Conservation (phyloP, 2,113 vertebrate genomes). For the Geothlypis trichas region DNA sequence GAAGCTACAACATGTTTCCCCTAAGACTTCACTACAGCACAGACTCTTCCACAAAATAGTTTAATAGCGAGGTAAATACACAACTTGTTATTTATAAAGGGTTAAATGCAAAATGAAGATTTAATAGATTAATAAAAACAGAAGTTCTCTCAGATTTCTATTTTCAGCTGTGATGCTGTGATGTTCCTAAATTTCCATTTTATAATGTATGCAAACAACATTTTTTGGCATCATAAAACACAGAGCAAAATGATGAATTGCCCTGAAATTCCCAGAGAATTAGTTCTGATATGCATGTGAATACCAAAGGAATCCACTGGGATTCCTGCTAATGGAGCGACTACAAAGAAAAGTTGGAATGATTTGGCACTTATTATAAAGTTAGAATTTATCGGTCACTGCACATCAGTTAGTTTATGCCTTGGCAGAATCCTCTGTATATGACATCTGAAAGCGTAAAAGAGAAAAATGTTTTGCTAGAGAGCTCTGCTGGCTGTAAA, state of each 20-base stretch:
- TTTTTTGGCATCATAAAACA: slow-evolving; percentile 33
- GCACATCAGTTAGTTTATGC: background rate
- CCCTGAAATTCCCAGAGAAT: slow-evolving; percentile 50
- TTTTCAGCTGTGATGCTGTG: background rate
- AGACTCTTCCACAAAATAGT: background rate
- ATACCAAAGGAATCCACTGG: slow-evolving; percentile 13
- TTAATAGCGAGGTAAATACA: background rate
- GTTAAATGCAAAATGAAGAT: background rate
- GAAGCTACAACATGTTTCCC: background rate
- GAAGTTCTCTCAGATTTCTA: background rate
- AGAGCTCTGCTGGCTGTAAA: background rate
- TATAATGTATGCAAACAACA: background rate
- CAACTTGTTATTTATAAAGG: background rate
- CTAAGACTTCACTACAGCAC: background rate
- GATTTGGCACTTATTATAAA: slow-evolving; percentile 24
- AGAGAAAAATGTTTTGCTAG: background rate
- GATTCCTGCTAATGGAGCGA: slow-evolving; percentile 35
- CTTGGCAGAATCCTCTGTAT: slow-evolving; percentile 3
- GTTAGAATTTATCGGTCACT: slow-evolving; percentile 41
- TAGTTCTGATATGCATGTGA: slow-evolving; percentile 50
- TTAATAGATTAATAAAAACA: background rate
- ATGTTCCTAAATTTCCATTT: background rate
- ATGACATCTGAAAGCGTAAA: slow-evolving; percentile 11
- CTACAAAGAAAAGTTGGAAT: slow-evolving; percentile 43
- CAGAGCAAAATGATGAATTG: slow-evolving; percentile 35